Evolutionary conservation across 53 echinoderm and acorn worm species (phyloP).

Genomic region (Arbacia lixula): DNA sequence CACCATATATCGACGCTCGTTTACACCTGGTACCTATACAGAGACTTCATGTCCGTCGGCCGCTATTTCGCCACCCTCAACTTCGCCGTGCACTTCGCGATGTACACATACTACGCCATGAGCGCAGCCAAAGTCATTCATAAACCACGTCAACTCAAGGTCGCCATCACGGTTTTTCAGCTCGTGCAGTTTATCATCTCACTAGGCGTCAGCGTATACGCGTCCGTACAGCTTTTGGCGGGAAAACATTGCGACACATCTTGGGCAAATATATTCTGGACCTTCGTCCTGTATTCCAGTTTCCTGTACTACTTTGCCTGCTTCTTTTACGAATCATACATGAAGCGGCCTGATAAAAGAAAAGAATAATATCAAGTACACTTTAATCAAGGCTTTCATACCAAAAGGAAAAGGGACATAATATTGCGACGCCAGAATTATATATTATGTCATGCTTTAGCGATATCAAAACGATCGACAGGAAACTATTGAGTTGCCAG

Average conservation of each 20-base stretch:
- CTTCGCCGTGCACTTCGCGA: slow-evolving; percentile 70
- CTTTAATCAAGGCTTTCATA: too few species aligned
- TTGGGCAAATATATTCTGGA: slow-evolving; percentile 22
- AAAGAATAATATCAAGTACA: not conserved
- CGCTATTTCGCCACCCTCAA: slow-evolving; percentile 72
- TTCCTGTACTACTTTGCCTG: slow-evolving; percentile 66
- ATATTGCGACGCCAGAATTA: too few species aligned
- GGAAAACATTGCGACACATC: slow-evolving; percentile 63
- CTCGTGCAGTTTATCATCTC: slow-evolving; percentile 75
- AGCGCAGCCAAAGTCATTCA: slow-evolving; percentile 62
- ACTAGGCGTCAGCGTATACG: slow-evolving; percentile 46
- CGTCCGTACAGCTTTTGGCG: slow-evolving; percentile 25
- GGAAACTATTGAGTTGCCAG: too few species aligned
- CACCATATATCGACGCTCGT: slow-evolving; percentile 73
- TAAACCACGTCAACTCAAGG: slow-evolving; percentile 53
- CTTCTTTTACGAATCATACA: slow-evolving; percentile 56
- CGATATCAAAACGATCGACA: too few species aligned
- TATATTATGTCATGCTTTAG: too few species aligned
- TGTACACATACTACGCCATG: slow-evolving; percentile 82
- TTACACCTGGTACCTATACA: slow-evolving; percentile 63
- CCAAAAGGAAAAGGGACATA: too few species aligned
- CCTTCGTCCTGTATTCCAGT: slow-evolving; percentile 65
- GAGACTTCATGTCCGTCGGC: slow-evolving; percentile 53
- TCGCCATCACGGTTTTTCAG: slow-evolving; percentile 69
- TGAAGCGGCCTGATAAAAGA: slow-evolving; percentile 4